Evolutionary conservation across 1,140 invertebrate genomes (phyloP).

Genomic region (Drosophila ananassae): DNA sequence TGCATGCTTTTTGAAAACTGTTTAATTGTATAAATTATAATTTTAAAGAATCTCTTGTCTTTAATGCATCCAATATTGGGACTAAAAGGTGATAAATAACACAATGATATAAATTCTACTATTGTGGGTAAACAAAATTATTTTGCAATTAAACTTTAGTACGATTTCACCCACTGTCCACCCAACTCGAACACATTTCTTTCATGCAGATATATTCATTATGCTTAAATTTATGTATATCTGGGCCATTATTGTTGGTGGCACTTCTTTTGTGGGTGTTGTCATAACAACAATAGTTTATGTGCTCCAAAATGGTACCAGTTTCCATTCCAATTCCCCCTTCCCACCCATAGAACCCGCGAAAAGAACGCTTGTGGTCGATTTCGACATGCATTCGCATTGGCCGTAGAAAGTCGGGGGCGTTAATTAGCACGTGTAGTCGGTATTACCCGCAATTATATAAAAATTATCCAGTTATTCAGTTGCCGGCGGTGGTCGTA

Average conservation of each 20-base stretch:
- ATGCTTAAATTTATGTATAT: slow-evolving; percentile 9
- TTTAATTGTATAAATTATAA: too few species aligned
- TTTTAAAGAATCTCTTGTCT: too few species aligned
- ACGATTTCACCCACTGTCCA: slow-evolving; percentile 22
- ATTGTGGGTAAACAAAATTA: not conserved
- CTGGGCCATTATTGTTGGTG: slow-evolving; percentile 31
- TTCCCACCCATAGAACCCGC: not conserved
- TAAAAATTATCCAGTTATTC: slow-evolving; percentile 69
- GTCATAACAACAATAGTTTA: slow-evolving; percentile 47
- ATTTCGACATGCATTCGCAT: slow-evolving; percentile 24
- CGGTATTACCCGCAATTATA: slow-evolving; percentile 64
- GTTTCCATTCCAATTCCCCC: slow-evolving; percentile 24
- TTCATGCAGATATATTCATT: slow-evolving; percentile 26
- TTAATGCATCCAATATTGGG: too few species aligned
- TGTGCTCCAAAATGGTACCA: slow-evolving; percentile 34
- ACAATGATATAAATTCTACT: too few species aligned
- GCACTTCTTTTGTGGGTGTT: slow-evolving; percentile 38
- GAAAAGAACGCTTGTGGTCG: slow-evolving; percentile 43
- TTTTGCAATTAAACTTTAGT: not conserved
- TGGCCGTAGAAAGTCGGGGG: slow-evolving; percentile 40
- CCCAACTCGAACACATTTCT: slow-evolving; percentile 6
- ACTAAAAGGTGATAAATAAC: too few species aligned
- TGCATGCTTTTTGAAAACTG: too few species aligned
- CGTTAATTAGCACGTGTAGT: slow-evolving; percentile 56
- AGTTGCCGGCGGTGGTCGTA: slow-evolving; percentile 15